These are phyloP conservation scores for Nemotelus pantherinus DNA, from an alignment of 2,888 invertebrate genomes.

Conservation along the genomic window DNA sequence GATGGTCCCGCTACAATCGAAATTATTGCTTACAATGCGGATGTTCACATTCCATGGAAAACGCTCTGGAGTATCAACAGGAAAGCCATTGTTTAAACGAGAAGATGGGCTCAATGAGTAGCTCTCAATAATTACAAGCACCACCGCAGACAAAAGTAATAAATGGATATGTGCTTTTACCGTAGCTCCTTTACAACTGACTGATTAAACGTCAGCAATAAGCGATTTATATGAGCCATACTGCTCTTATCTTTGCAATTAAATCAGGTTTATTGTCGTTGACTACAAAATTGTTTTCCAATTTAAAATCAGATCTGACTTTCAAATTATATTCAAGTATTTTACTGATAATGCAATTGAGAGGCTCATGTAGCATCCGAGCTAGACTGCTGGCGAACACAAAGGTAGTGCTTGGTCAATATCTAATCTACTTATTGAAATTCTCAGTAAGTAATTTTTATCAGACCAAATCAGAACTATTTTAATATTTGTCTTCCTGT, in stretches of 20 bases:
- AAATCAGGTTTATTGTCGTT: too few relatives aligned
- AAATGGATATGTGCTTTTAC: background rate
- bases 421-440: too few relatives aligned
- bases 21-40: background rate
- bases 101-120: background rate
- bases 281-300: too few relatives aligned
- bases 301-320: too few relatives aligned
- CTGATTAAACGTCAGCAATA: background rate
- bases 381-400: too few relatives aligned
- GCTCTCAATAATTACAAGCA: background rate
- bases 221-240: constrained; percentile 4
- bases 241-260: background rate
- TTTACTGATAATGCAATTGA: too few relatives aligned
- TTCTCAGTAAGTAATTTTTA: too few relatives aligned
- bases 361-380: too few relatives aligned
- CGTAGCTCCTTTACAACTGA: constrained; percentile 4
- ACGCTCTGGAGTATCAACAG: constrained; percentile 17
- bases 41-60: constrained; percentile 36
- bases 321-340: too few relatives aligned
- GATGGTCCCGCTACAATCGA: constrained; percentile 51
- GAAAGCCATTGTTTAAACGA: constrained; percentile 10
- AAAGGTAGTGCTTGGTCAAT: too few relatives aligned
- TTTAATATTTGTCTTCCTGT: too few relatives aligned
- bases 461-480: too few relatives aligned
- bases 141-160: background rate